Evolutionary conservation across 2,888 invertebrate species (phyloP), one percentile per base, ranked within the genome.

Genomic region (Oasisia sp.): DNA sequence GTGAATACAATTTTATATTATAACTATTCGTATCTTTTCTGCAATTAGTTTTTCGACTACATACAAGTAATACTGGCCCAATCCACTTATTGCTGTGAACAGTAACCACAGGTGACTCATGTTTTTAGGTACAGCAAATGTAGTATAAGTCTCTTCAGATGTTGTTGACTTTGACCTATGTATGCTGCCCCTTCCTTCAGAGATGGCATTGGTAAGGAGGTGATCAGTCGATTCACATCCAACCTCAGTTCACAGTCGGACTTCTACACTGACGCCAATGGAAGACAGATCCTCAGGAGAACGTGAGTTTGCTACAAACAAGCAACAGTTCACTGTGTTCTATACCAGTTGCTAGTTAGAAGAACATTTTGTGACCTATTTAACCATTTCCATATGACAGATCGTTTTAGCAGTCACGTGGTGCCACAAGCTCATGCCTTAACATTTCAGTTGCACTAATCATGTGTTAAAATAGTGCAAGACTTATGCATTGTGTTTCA

Each of bases 241-340:
- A 93, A 94, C 32, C 90, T 96, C 27, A 92, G 94, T 11, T 94
- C 94, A 4, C 92, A 94, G 3, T 93, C 93, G 0, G 92, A 93
- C 0, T 99, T 99, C 96, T 98, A 97, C 95, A 99, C 99, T 0
- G 99, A 99, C 96, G 98, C 98, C 0, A 99, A 99, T 96, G 99
- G 99, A 0, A 97, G 99, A 27, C 98, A 99, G 96, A 97, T 98
- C 96, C 94, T 99, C 44, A 97, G 97, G 94, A 97, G 99, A 50
- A 97, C 94, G 96, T 96, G 94, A 94, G 95, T 93, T 12, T 74
- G 32, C 38, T n/a, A 32, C 90, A 14, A 58, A 58, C 58, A 58
- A 58, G 58, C 19, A 58, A 9, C 58, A 27, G n/a, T 58, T 19
- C 58, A 8, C 58, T 58, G 14, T 14, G 0, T 58, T 27, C 58